Conservation (phyloP, 2,797 vertebrate genomes). For the Bufotes viridis region DNA sequence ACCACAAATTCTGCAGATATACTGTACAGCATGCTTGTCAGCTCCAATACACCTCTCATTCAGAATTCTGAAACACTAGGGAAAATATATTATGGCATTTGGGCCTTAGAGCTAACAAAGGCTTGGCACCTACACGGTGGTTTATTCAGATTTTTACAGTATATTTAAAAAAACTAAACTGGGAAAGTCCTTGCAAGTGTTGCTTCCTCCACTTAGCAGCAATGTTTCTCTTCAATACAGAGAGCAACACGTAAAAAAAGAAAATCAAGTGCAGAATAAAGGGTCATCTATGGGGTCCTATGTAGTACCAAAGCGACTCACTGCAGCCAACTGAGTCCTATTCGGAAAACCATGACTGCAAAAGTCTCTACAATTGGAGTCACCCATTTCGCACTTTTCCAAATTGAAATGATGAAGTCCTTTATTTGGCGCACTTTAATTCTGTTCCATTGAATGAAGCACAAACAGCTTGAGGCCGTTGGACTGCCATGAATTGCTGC, state of each 20-base stretch:
- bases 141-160: not conserved
- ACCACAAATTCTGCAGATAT: not conserved
- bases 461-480: not conserved
- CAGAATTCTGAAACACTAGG: not conserved
- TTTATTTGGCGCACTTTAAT: not conserved
- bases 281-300: not conserved
- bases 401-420: not conserved
- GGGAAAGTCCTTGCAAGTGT: not conserved
- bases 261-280: not conserved
- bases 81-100: constrained; percentile 4
- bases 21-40: not conserved
- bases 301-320: not conserved
- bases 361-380: not conserved
- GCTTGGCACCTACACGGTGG: not conserved
- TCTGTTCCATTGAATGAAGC: not conserved
- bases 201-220: not conserved
- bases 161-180: not conserved
- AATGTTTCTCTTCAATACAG: not conserved
- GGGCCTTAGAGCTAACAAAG: not conserved
- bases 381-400: not conserved
- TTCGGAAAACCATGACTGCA: not conserved
- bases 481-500: not conserved
- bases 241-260: not conserved
- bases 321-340: not conserved
- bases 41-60: not conserved